Evolutionary conservation across 1,140 invertebrate genomes (phyloP).

Genomic region (Lucilia sericata): DNA sequence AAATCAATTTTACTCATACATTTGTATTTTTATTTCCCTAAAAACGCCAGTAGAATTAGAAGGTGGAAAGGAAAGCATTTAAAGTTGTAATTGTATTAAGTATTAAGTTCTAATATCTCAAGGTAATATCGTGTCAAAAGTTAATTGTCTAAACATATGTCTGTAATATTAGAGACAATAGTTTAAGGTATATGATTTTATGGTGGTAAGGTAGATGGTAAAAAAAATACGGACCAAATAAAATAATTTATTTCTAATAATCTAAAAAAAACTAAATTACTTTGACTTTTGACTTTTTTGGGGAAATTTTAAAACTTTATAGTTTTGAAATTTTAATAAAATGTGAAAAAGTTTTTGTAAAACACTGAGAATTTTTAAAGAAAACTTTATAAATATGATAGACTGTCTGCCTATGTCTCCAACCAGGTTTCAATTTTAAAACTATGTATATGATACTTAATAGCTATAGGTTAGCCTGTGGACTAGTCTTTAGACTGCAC

Average conservation of each 20-base stretch:
- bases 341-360: too few species aligned
- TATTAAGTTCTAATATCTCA: conserved; percentile 24
- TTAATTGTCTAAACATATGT: conserved; percentile 50
- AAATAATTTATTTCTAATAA: neutral
- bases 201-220: neutral
- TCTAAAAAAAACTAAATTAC: neutral
- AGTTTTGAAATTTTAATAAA: too few species aligned
- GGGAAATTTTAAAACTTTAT: neutral
- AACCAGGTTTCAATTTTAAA: too few species aligned
- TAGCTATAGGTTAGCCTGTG: too few species aligned
- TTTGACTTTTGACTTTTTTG: neutral
- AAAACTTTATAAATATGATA: too few species aligned
- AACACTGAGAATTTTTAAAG: too few species aligned
- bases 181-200: neutral
- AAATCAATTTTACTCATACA: too few species aligned
- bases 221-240: neutral
- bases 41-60: neutral
- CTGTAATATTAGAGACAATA: neutral
- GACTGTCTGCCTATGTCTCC: too few species aligned
- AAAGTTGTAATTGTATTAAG: conserved; percentile 20
- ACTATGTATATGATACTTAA: too few species aligned
- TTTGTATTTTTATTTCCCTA: too few species aligned
- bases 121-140: conserved; percentile 49
- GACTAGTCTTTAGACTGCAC: too few species aligned
- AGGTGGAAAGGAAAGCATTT: too few species aligned